Evolutionary conservation across 92 coral and sea anemone species (phyloP).

Genomic region (Anthopleura xanthogrammica): DNA sequence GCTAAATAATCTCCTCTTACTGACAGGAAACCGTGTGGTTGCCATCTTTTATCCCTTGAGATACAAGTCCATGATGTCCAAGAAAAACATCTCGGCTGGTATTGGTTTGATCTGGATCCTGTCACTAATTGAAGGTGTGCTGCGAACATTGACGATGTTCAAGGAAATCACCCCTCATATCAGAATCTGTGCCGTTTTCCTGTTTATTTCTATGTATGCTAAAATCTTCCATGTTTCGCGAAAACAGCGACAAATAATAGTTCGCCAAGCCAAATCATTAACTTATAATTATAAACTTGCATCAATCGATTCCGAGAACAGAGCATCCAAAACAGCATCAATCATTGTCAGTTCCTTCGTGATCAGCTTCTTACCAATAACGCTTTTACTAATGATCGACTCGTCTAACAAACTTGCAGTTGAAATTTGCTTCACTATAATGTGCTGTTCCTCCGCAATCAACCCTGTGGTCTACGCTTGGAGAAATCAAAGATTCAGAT

Average conservation of each 20-base stretch:
- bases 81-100: conserved; percentile 18
- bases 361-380: conserved; percentile 50
- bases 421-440: conserved; percentile 50
- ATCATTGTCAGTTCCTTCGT: conserved; percentile 49
- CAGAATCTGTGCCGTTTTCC: conserved; percentile 37
- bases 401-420: conserved; percentile 38
- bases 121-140: conserved; percentile 45
- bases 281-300: conserved; percentile 52
- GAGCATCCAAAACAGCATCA: conserved; percentile 52
- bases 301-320: conserved; percentile 25
- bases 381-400: conserved; percentile 34
- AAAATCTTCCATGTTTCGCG: conserved; percentile 54
- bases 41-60: conserved; percentile 50
- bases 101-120: conserved; percentile 44
- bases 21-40: conserved; percentile 56
- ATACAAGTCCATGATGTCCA: conserved; percentile 43
- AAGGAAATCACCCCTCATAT: conserved; percentile 44
- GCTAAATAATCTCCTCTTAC: conserved; percentile 41
- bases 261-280: conserved; percentile 45
- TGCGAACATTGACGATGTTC: conserved; percentile 39
- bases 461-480: conserved; percentile 67
- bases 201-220: conserved; percentile 47
- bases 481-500: conserved; percentile 63
- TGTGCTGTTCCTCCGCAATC: conserved; percentile 58
- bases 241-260: conserved; percentile 42